These are phyloP conservation scores for Tachycineta bicolor DNA, from an alignment of 2,113 vertebrate genomes.

Conservation along the genomic window DNA sequence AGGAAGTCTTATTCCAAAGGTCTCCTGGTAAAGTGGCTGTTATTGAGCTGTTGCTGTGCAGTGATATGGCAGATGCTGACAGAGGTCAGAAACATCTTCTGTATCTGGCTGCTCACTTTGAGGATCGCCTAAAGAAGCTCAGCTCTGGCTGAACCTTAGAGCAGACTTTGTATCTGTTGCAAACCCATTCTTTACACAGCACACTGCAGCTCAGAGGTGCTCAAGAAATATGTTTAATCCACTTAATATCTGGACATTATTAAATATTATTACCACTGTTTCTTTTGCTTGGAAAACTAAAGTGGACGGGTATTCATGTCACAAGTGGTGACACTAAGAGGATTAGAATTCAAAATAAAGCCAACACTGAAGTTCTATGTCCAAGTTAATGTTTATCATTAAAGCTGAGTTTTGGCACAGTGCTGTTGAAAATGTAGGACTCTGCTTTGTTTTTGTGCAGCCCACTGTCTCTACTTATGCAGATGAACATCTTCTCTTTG, in stretches of 20 bases:
- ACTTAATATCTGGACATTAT: neutral
- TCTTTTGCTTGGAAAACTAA: constrained; percentile 1
- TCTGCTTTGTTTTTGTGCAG: neutral
- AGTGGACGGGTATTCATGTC: neutral
- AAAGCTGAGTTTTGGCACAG: neutral
- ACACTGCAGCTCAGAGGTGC: neutral
- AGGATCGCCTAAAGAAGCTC: neutral
- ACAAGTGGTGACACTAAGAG: neutral
- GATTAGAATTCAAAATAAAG: neutral
- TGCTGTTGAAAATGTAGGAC: neutral
- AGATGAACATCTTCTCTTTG: neutral
- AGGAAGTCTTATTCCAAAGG: neutral
- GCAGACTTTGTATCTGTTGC: neutral
- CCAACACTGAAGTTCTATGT: neutral
- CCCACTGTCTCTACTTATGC: neutral
- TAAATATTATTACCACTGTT: neutral
- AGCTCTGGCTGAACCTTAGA: neutral
- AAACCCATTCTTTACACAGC: neutral
- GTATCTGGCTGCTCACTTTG: neutral
- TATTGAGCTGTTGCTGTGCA: neutral
- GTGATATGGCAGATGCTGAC: neutral
- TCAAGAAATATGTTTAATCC: neutral
- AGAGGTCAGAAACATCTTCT: neutral
- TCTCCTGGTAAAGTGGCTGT: neutral
- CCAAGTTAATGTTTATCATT: neutral